These are phyloP conservation scores for Malacoraja senta DNA, from an alignment of 2,797 vertebrate species.

Conservation along the genomic window DNA sequence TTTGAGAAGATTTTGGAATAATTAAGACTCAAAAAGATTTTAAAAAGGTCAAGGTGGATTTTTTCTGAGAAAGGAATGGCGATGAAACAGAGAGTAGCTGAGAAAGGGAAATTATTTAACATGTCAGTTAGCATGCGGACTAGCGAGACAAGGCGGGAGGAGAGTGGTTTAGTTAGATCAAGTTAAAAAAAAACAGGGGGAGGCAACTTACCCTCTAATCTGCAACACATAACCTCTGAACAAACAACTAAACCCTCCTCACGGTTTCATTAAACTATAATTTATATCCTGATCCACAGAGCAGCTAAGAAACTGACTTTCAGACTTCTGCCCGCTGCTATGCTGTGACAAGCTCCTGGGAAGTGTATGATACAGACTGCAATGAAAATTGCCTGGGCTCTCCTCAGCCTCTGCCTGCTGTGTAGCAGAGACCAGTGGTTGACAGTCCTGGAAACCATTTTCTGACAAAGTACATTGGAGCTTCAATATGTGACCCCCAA, in stretches of 20 bases:
- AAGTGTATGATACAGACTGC: neutral
- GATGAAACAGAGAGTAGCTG: neutral
- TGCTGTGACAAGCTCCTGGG: neutral
- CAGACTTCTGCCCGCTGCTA: neutral
- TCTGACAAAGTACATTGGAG: conserved; percentile 22
- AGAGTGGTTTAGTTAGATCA: neutral
- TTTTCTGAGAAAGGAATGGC: neutral
- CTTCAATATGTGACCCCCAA: neutral
- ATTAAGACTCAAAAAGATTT: neutral
- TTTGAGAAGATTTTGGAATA: neutral
- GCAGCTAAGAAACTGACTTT: neutral
- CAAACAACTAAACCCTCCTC: neutral
- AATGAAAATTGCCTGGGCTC: neutral
- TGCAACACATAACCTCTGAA: neutral
- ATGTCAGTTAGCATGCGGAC: neutral
- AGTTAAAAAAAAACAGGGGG: neutral
- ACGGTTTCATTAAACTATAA: neutral
- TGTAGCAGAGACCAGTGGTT: neutral
- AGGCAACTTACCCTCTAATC: neutral
- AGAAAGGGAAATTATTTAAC: neutral
- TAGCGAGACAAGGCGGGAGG: neutral
- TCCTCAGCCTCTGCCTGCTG: neutral
- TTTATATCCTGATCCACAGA: neutral
- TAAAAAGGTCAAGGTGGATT: neutral
- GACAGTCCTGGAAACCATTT: neutral